Conservation (phyloP, 2,113 vertebrate genomes). For the Crotalus helleri region DNA sequence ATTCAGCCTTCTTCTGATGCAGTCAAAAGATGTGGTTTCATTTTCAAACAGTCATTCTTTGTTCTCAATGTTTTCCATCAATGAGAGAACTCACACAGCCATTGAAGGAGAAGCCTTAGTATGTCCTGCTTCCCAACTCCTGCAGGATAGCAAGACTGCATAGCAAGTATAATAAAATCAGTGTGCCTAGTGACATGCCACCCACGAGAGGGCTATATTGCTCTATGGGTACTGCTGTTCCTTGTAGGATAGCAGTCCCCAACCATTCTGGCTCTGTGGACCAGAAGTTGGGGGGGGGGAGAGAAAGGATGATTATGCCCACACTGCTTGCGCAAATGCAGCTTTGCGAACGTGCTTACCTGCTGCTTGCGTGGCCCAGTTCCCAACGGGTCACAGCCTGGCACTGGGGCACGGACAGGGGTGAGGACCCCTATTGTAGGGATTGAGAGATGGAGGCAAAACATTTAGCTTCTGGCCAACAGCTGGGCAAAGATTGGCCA, state of each 20-base stretch:
- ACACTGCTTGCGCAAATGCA: fast-evolving
- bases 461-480: not conserved
- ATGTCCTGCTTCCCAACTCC: not conserved
- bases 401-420: not conserved
- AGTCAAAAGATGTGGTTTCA: not conserved
- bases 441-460: not conserved
- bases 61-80: not conserved
- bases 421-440: not conserved
- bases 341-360: fast-evolving
- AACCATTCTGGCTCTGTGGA: not conserved
- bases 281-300: not conserved
- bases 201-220: not conserved
- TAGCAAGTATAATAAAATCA: not conserved
- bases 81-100: not conserved
- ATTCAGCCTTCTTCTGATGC: not conserved
- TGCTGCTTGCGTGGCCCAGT: not conserved
- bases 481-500: not conserved
- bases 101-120: not conserved
- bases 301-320: not conserved
- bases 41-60: not conserved
- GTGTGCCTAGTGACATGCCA: not conserved
- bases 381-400: not conserved
- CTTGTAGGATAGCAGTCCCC: not conserved
- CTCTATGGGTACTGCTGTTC: not conserved
- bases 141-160: not conserved